Conservation (phyloP, 1,140 invertebrate genomes). For the Gryllus bimaculatus region DNA sequence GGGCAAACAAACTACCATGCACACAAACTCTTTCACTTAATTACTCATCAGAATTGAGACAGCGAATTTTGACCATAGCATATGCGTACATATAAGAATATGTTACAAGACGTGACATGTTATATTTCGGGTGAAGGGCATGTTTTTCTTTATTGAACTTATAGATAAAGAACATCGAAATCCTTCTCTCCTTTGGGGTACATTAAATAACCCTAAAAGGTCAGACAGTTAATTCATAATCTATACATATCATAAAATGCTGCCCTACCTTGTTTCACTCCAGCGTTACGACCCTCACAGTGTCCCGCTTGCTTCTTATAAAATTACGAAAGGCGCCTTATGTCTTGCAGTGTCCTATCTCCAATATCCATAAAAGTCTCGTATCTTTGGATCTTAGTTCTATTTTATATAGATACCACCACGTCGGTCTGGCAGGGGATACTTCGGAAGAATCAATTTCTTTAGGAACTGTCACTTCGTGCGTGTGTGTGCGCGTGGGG, state of each 20-base stretch:
- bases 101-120: too few relatives aligned
- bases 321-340: background rate
- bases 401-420: constrained; percentile 1
- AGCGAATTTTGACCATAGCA: too few relatives aligned
- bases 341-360: background rate
- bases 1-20: too few relatives aligned
- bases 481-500: background rate
- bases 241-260: background rate
- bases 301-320: background rate
- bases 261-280: background rate
- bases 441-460: constrained; percentile 1
- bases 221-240: too few relatives aligned
- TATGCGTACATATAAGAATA: too few relatives aligned
- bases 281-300: background rate
- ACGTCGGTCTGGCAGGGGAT: background rate
- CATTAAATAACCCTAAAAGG: too few relatives aligned
- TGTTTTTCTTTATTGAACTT: too few relatives aligned
- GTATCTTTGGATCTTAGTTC: background rate
- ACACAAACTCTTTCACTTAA: too few relatives aligned
- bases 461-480: background rate
- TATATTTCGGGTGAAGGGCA: too few relatives aligned
- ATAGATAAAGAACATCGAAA: too few relatives aligned
- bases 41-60: too few relatives aligned
- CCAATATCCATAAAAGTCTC: constrained; percentile 1
- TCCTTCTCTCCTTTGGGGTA: too few relatives aligned